Evolutionary conservation across 2,888 invertebrate genomes (phyloP), one percentile per base, ranked within the genome.

Genomic region (Diploptera punctata): DNA sequence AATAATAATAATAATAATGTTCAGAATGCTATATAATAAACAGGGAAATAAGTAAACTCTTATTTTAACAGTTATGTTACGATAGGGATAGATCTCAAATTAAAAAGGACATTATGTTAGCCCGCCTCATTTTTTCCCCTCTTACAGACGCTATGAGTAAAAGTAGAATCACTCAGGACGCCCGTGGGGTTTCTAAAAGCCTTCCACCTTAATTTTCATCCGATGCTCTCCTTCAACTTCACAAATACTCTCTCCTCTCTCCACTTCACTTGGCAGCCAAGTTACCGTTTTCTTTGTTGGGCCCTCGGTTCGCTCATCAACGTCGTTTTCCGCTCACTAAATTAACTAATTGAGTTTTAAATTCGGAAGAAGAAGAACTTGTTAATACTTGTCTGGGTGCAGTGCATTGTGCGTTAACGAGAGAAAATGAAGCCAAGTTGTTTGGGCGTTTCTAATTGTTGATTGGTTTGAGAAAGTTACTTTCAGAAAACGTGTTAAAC

Each of bases 341-440:
- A 74, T 74, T 72, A 74, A 71, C 72, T 74, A 74, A 74, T 74
- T 74, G 74, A 72, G 74, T 74, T 74, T 74, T 68, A 72, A 72
- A 67, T 72, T 69, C 49, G 54, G 65, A 31, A n/a, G n/a, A 44
- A 44, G 24, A 24, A 26, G 65, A 19, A 24, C 65, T 7, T 7
- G 33, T n/a, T n/a, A n/a, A n/a, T n/a, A n/a, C n/a, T n/a, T n/a
- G n/a, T n/a, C n/a, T n/a, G n/a, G n/a, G n/a, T n/a, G n/a, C n/a
- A n/a, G n/a, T n/a, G n/a, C n/a, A n/a, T n/a, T n/a, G n/a, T n/a
- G n/a, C n/a, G n/a, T n/a, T n/a, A n/a, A n/a, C n/a, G n/a, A n/a
- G n/a, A n/a, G n/a, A n/a, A n/a, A n/a, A n/a, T n/a, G n/a, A n/a
- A n/a, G n/a, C n/a, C n/a, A n/a, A n/a, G n/a, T n/a, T n/a, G n/a